Conservation (phyloP, 2,797 vertebrate genomes). For the Pseudomugil gertrudae region DNA sequence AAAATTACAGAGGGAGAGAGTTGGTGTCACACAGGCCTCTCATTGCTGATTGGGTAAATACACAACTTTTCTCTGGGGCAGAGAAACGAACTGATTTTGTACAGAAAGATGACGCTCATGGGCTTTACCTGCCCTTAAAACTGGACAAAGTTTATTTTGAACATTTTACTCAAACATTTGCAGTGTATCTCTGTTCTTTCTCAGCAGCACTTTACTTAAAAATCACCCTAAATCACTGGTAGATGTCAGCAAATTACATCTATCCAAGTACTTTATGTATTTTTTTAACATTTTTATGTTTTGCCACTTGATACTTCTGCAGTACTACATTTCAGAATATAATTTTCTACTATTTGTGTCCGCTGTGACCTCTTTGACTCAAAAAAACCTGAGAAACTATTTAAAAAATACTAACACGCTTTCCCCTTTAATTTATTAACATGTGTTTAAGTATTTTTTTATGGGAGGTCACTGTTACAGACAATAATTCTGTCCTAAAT, state of each 20-base stretch:
- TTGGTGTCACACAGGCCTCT: slow-evolving; percentile 77
- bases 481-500: too few species aligned
- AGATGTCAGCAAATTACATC: neutral
- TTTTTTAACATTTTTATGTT: neutral
- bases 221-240: neutral
- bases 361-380: neutral
- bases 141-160: slow-evolving; percentile 25
- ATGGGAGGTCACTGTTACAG: too few species aligned
- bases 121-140: slow-evolving; percentile 57
- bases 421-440: too few species aligned
- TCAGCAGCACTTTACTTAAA: neutral
- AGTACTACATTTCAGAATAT: neutral
- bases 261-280: neutral
- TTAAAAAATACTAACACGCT: too few species aligned
- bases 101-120: slow-evolving; percentile 42
- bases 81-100: slow-evolving; percentile 40
- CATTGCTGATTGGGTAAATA: slow-evolving; percentile 78
- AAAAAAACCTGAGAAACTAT: too few species aligned
- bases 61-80: slow-evolving; percentile 45
- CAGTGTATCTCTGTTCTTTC: neutral
- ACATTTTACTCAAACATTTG: neutral
- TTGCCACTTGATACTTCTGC: neutral
- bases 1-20: slow-evolving; percentile 78
- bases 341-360: neutral
- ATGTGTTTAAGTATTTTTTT: too few species aligned